A percentile compares a stretch with the other conserved stretches of the same genome.
Conservation (phyloP, 2,113 vertebrate species). For the Nerophis ophidion region DNA sequence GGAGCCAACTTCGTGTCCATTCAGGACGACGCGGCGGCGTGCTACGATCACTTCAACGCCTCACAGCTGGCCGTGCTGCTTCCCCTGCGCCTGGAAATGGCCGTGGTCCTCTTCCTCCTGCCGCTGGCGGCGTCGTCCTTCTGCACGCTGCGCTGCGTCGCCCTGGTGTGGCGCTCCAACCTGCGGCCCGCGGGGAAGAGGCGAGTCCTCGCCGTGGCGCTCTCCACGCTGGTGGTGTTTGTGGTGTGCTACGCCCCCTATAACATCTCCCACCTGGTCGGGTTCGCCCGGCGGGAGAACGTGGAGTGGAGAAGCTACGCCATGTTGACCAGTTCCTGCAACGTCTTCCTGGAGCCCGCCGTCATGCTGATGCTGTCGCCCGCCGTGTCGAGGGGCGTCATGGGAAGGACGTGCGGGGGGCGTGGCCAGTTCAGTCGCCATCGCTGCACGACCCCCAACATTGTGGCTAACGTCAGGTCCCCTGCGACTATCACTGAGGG, state of each 20-base stretch:
- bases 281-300: slow-evolving; percentile 43
- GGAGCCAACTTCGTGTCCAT: slow-evolving; percentile 53
- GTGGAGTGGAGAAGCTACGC: slow-evolving; percentile 64
- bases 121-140: slow-evolving; percentile 66
- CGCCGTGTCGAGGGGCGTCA: slow-evolving; percentile 38
- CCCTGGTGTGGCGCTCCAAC: slow-evolving; percentile 63
- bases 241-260: slow-evolving; percentile 77
- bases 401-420: slow-evolving; percentile 48
- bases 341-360: slow-evolving; percentile 74
- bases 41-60: slow-evolving; percentile 66
- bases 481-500: slow-evolving; percentile 11
- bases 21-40: slow-evolving; percentile 33
- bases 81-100: slow-evolving; percentile 73
- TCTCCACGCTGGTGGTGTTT: slow-evolving; percentile 70
- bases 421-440: slow-evolving; percentile 29
- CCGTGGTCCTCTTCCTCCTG: slow-evolving; percentile 63
- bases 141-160: slow-evolving; percentile 72
- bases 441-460: background rate
- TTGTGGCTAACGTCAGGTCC: background rate
- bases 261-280: slow-evolving; percentile 74
- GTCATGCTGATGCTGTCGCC: slow-evolving; percentile 75
- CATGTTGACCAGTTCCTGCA: slow-evolving; percentile 70
- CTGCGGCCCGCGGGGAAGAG: slow-evolving; percentile 58
- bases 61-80: slow-evolving; percentile 67
- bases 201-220: slow-evolving; percentile 64